phyloP scores from a whole-genome alignment of 2,888 invertebrate species.

The Mycalesis mineus region DNA sequence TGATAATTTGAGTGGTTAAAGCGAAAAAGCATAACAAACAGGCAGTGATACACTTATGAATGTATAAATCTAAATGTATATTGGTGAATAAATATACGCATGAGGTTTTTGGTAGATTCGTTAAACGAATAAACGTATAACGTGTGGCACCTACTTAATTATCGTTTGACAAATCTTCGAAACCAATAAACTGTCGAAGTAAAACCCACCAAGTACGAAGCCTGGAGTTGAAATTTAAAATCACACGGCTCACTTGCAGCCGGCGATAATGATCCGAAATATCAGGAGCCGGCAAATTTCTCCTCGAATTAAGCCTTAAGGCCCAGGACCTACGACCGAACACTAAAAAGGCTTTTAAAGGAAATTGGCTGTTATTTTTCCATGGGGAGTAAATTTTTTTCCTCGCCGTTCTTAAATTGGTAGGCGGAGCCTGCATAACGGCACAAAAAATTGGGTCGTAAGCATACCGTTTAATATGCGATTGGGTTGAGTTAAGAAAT shows the following conservation, averaged over 20 bases:
- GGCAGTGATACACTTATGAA: no score
- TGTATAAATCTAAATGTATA: no score
- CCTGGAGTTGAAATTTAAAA: conserved; percentile 25
- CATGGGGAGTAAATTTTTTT: conserved; percentile 30
- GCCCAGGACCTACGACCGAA: conserved; percentile 28
- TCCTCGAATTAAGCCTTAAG: conserved; percentile 30
- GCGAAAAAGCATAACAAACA: no score
- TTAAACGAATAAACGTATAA: background rate
- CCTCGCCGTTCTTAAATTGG: conserved; percentile 31
- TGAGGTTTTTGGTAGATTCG: no score
- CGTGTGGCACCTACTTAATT: background rate
- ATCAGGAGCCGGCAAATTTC: conserved; percentile 26
- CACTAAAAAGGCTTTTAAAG: conserved; percentile 26
- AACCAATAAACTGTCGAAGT: conserved; percentile 16
- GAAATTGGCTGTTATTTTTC: conserved; percentile 30
- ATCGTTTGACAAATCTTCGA: conserved; percentile 5
- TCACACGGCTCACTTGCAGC: conserved; percentile 29
- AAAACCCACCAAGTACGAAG: conserved; percentile 17
- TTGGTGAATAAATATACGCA: no score
- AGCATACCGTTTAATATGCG: conserved; percentile 26
- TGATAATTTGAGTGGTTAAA: no score
- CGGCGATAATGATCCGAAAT: conserved; percentile 31
- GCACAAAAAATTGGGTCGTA: conserved; percentile 30
- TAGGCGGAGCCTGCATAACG: conserved; percentile 31
- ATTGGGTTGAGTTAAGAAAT: conserved; percentile 18